Conservation (phyloP, 2,113 vertebrate species). For the Saccopteryx leptura region DNA sequence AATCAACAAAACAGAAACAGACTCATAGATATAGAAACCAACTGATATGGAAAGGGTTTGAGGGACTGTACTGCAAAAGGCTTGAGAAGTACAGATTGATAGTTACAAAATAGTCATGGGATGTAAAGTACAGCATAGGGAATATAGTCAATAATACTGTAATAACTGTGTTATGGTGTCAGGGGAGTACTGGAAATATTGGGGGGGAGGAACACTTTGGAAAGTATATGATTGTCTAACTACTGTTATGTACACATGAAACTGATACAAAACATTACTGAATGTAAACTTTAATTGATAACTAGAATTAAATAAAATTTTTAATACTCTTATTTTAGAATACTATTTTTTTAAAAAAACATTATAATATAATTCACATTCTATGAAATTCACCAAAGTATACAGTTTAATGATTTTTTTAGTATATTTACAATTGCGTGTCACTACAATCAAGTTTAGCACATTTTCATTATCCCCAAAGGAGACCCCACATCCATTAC, state of each 20-base stretch:
- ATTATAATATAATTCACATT: not conserved
- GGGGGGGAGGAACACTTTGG: no score
- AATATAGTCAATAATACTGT: no score
- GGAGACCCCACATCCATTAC: not conserved
- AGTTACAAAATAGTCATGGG: no score
- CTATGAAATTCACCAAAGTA: not conserved
- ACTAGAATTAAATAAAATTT: not conserved
- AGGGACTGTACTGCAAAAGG: no score
- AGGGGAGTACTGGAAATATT: no score
- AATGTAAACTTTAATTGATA: not conserved
- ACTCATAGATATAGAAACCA: no score
- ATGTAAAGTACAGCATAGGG: no score
- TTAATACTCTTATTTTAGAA: conserved; percentile 7
- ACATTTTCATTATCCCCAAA: not conserved
- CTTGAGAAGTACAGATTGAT: no score
- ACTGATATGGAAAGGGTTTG: no score
- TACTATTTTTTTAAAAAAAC: not conserved
- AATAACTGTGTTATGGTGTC: no score
- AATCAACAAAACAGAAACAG: no score
- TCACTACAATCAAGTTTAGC: not conserved
- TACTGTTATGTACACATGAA: not conserved
- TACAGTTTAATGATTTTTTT: not conserved
- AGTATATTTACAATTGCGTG: not conserved
- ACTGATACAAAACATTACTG: not conserved
- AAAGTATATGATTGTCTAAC: not conserved